These are phyloP conservation scores for Nyleta sp. DNA, from an alignment of 2,888 invertebrate genomes.

Conservation along the genomic window DNA sequence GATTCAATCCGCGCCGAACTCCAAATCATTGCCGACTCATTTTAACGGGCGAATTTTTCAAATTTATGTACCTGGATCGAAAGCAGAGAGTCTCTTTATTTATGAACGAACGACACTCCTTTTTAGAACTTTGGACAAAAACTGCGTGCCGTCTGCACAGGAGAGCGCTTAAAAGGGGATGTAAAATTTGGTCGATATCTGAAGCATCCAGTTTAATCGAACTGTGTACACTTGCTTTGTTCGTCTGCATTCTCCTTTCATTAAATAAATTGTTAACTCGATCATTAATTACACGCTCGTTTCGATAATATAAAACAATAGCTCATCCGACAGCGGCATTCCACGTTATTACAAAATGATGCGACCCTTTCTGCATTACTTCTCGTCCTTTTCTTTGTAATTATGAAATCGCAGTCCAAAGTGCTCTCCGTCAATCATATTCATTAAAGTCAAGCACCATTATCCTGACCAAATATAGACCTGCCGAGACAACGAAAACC, in stretches of 20 bases:
- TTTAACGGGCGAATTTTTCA: slow-evolving; percentile 6
- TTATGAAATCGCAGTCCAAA: slow-evolving; percentile 16
- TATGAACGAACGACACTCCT: not conserved
- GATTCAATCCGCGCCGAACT: slow-evolving; percentile 22
- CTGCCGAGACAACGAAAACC: slow-evolving; percentile 14
- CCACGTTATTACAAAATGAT: not conserved
- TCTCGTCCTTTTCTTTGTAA: slow-evolving; percentile 19
- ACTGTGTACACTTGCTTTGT: not conserved
- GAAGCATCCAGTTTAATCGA: not conserved
- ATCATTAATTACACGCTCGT: not conserved
- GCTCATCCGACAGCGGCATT: not conserved
- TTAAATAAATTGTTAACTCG: not conserved
- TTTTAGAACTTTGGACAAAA: slow-evolving; percentile 4
- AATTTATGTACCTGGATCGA: not conserved
- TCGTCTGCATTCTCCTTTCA: not conserved
- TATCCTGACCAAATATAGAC: slow-evolving; percentile 23
- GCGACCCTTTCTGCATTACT: slow-evolving; percentile 8
- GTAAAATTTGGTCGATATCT: not conserved
- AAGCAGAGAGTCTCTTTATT: not conserved
- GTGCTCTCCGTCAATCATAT: slow-evolving; percentile 25
- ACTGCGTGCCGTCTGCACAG: not conserved
- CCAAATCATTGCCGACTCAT: slow-evolving; percentile 13
- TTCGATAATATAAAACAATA: not conserved
- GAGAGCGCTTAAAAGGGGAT: not conserved
- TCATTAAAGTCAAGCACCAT: slow-evolving; percentile 37